These are phyloP conservation scores for Pachypsylla venusta DNA, from an alignment of 1,140 invertebrate genomes.

Conservation along the genomic window DNA sequence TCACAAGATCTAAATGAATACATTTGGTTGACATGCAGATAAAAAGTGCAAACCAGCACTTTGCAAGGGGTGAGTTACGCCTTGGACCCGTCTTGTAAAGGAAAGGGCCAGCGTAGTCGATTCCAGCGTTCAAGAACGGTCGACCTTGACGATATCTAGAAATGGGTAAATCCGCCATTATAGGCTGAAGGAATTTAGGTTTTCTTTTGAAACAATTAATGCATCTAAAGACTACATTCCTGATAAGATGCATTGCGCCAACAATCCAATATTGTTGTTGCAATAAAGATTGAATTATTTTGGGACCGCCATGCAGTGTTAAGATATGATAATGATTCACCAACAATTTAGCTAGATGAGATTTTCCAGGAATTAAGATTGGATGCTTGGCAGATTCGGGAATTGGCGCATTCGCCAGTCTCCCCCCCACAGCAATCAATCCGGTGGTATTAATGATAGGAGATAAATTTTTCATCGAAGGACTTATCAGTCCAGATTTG, in stretches of 20 bases:
- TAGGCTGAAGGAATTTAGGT: constrained; percentile 3
- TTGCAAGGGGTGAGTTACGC: constrained; percentile 23
- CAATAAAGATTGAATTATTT: constrained; percentile 16
- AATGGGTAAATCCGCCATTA: constrained; percentile 28
- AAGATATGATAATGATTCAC: background rate
- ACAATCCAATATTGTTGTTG: constrained; percentile 22
- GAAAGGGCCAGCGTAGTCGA: constrained; percentile 33
- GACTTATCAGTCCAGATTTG: constrained; percentile 27
- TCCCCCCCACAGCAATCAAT: background rate
- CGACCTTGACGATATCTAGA: constrained; percentile 22
- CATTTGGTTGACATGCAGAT: constrained; percentile 31
- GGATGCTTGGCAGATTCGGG: constrained; percentile 3
- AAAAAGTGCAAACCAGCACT: constrained; percentile 32
- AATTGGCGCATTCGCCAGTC: background rate
- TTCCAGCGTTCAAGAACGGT: constrained; percentile 27
- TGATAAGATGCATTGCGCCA: constrained; percentile 16
- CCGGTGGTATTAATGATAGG: background rate
- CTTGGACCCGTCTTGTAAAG: constrained; percentile 23
- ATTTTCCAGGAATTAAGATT: background rate
- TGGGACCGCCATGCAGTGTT: constrained; percentile 1
- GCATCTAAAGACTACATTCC: constrained; percentile 18
- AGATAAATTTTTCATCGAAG: constrained; percentile 22
- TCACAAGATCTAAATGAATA: constrained; percentile 32
- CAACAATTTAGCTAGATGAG: background rate
- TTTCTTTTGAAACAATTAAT: constrained; percentile 19